phyloP scores from a whole-genome alignment of 2,797 vertebrate genomes.

The Pachyuromys duprasi region DNA sequence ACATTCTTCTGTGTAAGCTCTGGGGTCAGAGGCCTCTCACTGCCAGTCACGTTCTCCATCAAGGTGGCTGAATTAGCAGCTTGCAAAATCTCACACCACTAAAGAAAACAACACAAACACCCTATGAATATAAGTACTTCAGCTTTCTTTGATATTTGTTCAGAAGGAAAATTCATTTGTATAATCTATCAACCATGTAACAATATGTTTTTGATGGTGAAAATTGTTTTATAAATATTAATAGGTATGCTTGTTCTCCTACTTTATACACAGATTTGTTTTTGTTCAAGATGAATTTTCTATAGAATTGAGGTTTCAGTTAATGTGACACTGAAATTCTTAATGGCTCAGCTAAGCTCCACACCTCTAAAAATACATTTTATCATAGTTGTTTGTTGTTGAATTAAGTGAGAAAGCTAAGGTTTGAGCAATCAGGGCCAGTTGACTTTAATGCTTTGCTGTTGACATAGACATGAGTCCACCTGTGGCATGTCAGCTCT shows the following conservation, averaged over 20 bases:
- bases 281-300: conserved; percentile 82
- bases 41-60: conserved; percentile 62
- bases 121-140: conserved; percentile 69
- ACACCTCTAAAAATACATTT: conserved; percentile 52
- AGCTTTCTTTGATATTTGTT: conserved; percentile 83
- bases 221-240: conserved; percentile 89
- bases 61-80: conserved; percentile 80
- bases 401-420: conserved; percentile 69
- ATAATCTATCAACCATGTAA: conserved; percentile 84
- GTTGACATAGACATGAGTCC: conserved; percentile 2
- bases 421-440: conserved; percentile 52
- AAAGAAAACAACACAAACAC: conserved; percentile 77
- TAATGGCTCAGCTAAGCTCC: conserved; percentile 62
- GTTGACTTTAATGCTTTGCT: conserved; percentile 30
- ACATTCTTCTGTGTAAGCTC: conserved; percentile 71
- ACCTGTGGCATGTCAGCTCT: neutral
- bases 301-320: conserved; percentile 80
- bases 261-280: conserved; percentile 68
- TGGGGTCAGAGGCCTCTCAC: conserved; percentile 74
- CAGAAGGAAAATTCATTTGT: conserved; percentile 84
- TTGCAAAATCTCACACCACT: conserved; percentile 67
- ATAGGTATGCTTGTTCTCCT: conserved; percentile 75
- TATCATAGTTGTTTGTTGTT: conserved; percentile 15
- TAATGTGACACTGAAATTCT: conserved; percentile 72
- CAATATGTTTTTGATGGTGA: conserved; percentile 85